Evolutionary conservation across 2,797 vertebrate genomes (phyloP).

Genomic region (Pogoniulus pusillus): DNA sequence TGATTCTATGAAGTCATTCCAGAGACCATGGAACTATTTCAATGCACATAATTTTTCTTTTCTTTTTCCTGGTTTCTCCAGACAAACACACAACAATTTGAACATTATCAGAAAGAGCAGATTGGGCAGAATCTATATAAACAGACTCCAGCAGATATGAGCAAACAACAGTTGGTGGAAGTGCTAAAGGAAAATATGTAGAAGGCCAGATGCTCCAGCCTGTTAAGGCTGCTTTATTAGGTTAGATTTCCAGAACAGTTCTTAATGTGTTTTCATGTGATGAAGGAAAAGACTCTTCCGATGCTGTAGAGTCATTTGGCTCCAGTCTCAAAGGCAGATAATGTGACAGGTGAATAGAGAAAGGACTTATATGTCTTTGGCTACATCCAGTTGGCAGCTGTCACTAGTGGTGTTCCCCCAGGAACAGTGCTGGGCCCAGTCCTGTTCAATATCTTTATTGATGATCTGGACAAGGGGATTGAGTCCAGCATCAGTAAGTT

Average conservation of each 20-base stretch:
- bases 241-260: neutral
- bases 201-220: conserved; percentile 28
- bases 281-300: neutral
- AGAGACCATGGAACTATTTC: neutral
- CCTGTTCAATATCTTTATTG: too few relatives aligned
- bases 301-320: neutral
- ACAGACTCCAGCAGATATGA: conserved; percentile 23
- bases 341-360: neutral
- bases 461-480: too few relatives aligned
- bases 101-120: conserved; percentile 33
- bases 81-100: conserved; percentile 2
- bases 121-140: conserved; percentile 34
- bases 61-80: neutral
- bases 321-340: neutral
- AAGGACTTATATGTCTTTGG: neutral
- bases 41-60: neutral
- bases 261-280: neutral
- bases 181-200: conserved; percentile 27
- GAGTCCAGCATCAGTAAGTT: too few relatives aligned
- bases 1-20: too few relatives aligned
- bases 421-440: too few relatives aligned
- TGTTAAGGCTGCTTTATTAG: conserved; percentile 20
- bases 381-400: too few relatives aligned
- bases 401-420: too few relatives aligned
- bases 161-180: conserved; percentile 54